Percentiles rank a stretch among this genome's conserved stretches.
These are phyloP conservation scores for Chrysolina haemoptera DNA, from an alignment of 2,888 invertebrate genomes.

Conservation along the genomic window DNA sequence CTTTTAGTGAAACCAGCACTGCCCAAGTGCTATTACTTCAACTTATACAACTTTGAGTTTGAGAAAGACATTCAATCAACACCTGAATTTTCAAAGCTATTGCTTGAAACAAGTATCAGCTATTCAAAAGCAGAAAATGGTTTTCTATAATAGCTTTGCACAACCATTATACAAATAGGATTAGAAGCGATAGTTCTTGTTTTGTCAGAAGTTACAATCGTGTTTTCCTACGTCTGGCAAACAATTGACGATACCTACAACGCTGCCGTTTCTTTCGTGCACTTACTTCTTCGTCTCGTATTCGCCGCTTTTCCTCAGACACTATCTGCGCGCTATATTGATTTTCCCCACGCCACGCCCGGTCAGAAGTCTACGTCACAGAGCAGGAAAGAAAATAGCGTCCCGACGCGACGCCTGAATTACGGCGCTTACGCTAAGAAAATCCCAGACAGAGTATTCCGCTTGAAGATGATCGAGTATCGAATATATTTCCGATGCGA, in stretches of 20 bases:
- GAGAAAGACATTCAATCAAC: no score
- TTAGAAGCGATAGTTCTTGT: background rate
- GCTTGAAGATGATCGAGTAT: constrained; percentile 21
- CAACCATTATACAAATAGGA: background rate
- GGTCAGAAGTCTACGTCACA: constrained; percentile 47
- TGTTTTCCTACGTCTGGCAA: background rate
- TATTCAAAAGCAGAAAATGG: background rate
- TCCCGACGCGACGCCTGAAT: constrained; percentile 1
- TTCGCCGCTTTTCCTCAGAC: constrained; percentile 45
- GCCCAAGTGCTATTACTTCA: no score
- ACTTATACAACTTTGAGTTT: no score
- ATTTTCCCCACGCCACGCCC: constrained; percentile 60
- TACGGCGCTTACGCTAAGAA: background rate
- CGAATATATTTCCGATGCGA: background rate
- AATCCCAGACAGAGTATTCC: constrained; percentile 23
- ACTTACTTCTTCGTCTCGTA: constrained; percentile 11
- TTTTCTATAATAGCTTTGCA: background rate
- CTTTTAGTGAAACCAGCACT: no score
- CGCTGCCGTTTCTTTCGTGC: background rate
- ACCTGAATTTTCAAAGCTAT: no score
- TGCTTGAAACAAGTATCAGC: no score
- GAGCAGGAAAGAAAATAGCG: constrained; percentile 14
- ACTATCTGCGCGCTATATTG: constrained; percentile 60
- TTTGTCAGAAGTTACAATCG: background rate
- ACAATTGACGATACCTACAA: background rate